These are phyloP conservation scores for Bos taurus DNA, from an alignment of 2,113 vertebrate genomes.

Conservation along the genomic window ARS-UCD2.0 NC_037336.1:18327501-18328000, in stretches of 20 bases:
- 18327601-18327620: not conserved
- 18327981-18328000: slow-evolving; percentile 10
- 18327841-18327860: not conserved
- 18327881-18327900: not conserved
- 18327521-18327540: not conserved
- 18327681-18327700: not conserved
- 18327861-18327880: not conserved
- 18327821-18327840: not conserved
- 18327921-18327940: not conserved
- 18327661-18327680: not conserved
- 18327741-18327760: not conserved
- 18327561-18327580: not conserved
- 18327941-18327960: not conserved
- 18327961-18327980: not conserved
- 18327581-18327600: not conserved
- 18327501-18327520: not conserved
- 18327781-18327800: not conserved
- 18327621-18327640: not conserved
- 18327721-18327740: not conserved
- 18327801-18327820: not conserved
- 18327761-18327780: not conserved
- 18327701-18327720: not conserved
- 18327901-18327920: not conserved
- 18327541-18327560: not conserved
- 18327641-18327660: not conserved